Conservation (phyloP, 2,113 vertebrate species). For the Callithrix jacchus region DNA sequence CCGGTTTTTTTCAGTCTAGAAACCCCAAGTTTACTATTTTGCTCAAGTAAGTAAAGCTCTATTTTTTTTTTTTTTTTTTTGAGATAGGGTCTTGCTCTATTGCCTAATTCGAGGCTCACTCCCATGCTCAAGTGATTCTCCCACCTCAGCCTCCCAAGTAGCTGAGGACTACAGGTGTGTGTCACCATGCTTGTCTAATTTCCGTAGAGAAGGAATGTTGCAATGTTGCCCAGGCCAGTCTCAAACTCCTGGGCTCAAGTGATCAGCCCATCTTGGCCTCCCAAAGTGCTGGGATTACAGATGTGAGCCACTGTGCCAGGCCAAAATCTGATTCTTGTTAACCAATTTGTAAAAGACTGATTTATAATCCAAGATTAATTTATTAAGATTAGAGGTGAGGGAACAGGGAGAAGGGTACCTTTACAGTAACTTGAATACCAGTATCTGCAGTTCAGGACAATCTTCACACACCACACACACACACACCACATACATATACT, state of each 20-base stretch:
- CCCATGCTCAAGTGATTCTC: no score
- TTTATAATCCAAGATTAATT: neutral
- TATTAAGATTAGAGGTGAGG: neutral
- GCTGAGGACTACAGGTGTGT: no score
- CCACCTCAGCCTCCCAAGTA: no score
- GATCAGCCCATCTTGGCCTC: neutral
- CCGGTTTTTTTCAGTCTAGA: neutral
- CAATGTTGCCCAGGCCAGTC: neutral
- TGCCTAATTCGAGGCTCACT: no score
- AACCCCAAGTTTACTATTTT: neutral
- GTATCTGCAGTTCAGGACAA: neutral
- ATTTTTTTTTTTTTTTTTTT: neutral
- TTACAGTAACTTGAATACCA: neutral
- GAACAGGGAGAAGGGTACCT: neutral
- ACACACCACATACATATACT: neutral
- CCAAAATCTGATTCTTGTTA: neutral
- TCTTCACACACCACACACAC: no score
- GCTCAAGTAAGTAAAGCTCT: neutral
- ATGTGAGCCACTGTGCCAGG: neutral
- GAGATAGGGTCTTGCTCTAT: no score
- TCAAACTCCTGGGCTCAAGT: neutral
- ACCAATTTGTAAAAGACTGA: neutral
- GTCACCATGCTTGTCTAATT: no score
- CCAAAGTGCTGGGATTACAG: neutral
- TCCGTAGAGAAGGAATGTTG: neutral